Conservation (phyloP, 2,888 invertebrate species). For the Steromphala cineraria region DNA sequence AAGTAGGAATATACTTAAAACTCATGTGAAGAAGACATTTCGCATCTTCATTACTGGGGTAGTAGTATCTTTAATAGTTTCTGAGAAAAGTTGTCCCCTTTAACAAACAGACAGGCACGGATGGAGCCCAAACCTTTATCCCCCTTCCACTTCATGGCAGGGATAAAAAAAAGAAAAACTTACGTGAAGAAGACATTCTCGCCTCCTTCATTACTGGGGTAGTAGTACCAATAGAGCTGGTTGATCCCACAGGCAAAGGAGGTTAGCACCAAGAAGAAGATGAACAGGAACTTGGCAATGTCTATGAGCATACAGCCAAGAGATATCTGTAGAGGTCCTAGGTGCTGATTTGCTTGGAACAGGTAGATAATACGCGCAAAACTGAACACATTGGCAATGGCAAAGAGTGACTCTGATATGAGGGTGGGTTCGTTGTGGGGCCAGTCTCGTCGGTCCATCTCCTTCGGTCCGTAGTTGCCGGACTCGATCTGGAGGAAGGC, state of each 20-base stretch:
- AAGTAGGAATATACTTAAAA: too few relatives aligned
- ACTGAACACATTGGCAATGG: conserved; percentile 79
- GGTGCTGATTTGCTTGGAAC: conserved; percentile 78
- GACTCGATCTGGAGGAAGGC: conserved; percentile 73
- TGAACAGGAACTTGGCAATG: conserved; percentile 78
- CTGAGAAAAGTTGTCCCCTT: too few relatives aligned
- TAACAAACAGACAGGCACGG: too few relatives aligned
- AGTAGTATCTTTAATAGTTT: too few relatives aligned
- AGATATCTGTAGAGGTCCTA: conserved; percentile 78
- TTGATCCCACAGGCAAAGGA: conserved; percentile 82
- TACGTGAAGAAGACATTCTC: conserved; percentile 65
- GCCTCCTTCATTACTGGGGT: conserved; percentile 48
- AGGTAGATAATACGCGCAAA: conserved; percentile 79
- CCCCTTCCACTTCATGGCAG: not conserved
- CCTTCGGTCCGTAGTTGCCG: conserved; percentile 72
- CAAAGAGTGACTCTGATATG: conserved; percentile 78
- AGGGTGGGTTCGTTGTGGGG: conserved; percentile 78
- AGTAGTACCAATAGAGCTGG: conserved; percentile 81
- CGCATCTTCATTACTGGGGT: conserved; percentile 49
- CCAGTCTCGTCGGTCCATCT: conserved; percentile 76
- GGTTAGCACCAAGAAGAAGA: conserved; percentile 77
- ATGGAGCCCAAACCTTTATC: too few relatives aligned
- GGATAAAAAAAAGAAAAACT: conserved; percentile 35
- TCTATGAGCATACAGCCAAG: conserved; percentile 79
- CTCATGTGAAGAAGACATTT: conserved; percentile 67